These are phyloP conservation scores for Drosophila borborema DNA, from an alignment of 2,888 invertebrate genomes.

Conservation along the genomic window DNA sequence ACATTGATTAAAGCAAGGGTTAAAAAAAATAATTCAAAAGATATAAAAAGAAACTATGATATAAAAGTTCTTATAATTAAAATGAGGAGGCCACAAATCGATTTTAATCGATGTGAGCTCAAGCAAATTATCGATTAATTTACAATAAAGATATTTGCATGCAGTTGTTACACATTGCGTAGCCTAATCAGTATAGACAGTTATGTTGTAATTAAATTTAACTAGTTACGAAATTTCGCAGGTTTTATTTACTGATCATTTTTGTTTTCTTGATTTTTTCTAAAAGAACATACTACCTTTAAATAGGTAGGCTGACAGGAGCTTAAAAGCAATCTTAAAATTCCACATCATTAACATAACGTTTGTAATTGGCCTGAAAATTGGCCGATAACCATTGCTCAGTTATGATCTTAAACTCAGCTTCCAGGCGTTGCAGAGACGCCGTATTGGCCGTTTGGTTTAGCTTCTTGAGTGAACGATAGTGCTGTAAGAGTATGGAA, in stretches of 20 bases:
- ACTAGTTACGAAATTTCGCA: constrained; percentile 9
- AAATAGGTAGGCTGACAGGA: constrained; percentile 14
- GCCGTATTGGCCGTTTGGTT: constrained; percentile 62
- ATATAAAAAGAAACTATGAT: constrained; percentile 2
- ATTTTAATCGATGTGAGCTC: neutral
- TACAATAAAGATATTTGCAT: neutral
- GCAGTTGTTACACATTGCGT: neutral
- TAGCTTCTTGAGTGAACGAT: constrained; percentile 63
- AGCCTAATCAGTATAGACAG: neutral
- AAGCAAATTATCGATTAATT: neutral
- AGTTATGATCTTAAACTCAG: constrained; percentile 82
- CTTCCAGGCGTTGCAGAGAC: constrained; percentile 73
- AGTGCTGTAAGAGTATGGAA: constrained; percentile 66
- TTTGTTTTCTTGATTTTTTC: neutral
- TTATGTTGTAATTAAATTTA: neutral
- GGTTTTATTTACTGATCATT: neutral
- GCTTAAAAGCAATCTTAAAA: constrained; percentile 30
- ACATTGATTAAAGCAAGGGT: neutral
- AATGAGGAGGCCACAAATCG: neutral
- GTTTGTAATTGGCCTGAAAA: constrained; percentile 83
- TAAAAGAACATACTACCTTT: constrained; percentile 37
- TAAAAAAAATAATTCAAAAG: neutral
- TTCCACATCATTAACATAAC: constrained; percentile 65
- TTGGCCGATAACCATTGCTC: constrained; percentile 83
- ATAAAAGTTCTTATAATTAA: neutral